A percentile compares a stretch with the other conserved stretches of the same genome.
Evolutionary conservation across 2,113 vertebrate genomes (phyloP).

Genomic region (Bubo bubo): DNA sequence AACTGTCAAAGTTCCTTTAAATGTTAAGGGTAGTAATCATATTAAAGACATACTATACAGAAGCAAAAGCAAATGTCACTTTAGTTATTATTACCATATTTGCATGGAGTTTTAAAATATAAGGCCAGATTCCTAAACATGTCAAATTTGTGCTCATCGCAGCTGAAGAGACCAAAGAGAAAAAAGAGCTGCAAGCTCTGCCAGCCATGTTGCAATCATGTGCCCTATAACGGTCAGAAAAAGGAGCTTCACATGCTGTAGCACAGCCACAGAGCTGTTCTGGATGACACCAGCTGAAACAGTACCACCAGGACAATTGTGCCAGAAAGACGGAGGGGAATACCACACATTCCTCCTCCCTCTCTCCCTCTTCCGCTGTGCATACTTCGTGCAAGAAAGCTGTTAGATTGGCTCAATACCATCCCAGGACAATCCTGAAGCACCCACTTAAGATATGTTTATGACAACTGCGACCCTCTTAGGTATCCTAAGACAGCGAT

Average conservation of each 20-base stretch:
- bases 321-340: neutral
- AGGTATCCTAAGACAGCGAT: neutral
- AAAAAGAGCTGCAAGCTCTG: neutral
- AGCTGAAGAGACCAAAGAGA: neutral
- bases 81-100: slow-evolving; percentile 71
- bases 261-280: neutral
- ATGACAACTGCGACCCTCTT: slow-evolving; percentile 20
- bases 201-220: rapidly evolving
- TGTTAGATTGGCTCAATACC: neutral
- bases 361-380: neutral
- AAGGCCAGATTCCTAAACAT: neutral
- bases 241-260: neutral
- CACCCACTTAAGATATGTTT: neutral
- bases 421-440: neutral
- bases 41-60: slow-evolving; percentile 74
- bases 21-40: slow-evolving; percentile 73
- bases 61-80: slow-evolving; percentile 64
- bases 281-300: slow-evolving; percentile 13
- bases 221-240: neutral
- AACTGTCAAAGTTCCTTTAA: slow-evolving; percentile 80
- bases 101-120: slow-evolving; percentile 49
- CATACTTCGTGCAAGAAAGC: neutral
- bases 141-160: neutral
- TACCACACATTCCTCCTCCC: neutral
- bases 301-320: slow-evolving; percentile 1